These are phyloP conservation scores for Eulithis testata DNA, from an alignment of 2,888 invertebrate genomes.

Conservation along the genomic window DNA sequence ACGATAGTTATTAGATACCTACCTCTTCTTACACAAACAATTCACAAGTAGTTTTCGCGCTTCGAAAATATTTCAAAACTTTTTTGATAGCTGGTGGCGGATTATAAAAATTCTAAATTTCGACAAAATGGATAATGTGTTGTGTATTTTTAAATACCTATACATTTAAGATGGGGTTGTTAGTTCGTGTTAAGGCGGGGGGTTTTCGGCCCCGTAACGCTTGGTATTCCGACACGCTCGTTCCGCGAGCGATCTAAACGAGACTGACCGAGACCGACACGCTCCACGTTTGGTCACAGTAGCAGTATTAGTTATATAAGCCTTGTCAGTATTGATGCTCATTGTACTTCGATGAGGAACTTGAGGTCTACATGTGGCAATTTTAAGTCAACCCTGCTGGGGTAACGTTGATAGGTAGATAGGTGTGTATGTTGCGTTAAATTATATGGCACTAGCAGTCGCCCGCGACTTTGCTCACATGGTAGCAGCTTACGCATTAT, in stretches of 20 bases:
- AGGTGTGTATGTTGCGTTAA: neutral
- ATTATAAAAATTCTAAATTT: conserved; percentile 1
- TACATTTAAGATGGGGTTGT: conserved; percentile 13
- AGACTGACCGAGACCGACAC: conserved; percentile 64
- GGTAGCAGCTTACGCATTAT: too few relatives aligned
- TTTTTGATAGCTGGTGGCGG: conserved; percentile 37
- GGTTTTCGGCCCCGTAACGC: conserved; percentile 38
- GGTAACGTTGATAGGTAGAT: neutral
- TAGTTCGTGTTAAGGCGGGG: conserved; percentile 27
- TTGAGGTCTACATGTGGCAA: conserved; percentile 19
- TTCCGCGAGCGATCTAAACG: conserved; percentile 60
- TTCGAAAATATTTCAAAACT: conserved; percentile 66
- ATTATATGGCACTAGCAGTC: too few relatives aligned
- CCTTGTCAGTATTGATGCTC: conserved; percentile 35
- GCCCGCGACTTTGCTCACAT: too few relatives aligned
- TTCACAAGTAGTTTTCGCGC: conserved; percentile 47
- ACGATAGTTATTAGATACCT: conserved; percentile 4
- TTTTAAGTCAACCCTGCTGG: neutral
- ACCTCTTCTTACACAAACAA: conserved; percentile 37
- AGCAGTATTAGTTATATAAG: conserved; percentile 49
- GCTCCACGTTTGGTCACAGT: conserved; percentile 39
- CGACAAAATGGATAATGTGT: conserved; percentile 13
- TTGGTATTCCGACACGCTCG: conserved; percentile 53
- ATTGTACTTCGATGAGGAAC: conserved; percentile 31
- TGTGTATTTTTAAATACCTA: conserved; percentile 16